Percentiles rank a stretch among this genome's conserved stretches.
Evolutionary conservation across 2,888 invertebrate species (phyloP).

Genomic region (Dyspetes luteomarginatus): DNA sequence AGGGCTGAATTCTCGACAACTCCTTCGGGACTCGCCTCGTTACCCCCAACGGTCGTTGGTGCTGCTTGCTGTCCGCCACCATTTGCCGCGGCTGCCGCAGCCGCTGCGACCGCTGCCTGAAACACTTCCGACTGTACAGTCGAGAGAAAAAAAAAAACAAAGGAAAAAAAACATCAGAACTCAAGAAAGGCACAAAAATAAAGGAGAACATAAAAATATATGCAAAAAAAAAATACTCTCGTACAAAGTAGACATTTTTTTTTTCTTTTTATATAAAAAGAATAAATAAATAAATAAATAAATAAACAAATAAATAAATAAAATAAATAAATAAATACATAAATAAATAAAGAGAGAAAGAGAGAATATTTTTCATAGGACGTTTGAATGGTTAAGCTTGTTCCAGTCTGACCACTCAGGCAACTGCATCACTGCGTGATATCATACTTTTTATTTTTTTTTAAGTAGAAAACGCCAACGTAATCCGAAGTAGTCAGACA

Average conservation of each 20-base stretch:
- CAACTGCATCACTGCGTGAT: conserved; percentile 4
- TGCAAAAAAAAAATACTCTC: conserved; percentile 7
- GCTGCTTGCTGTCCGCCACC: conserved; percentile 82
- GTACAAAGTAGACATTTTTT: neutral
- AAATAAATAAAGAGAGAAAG: neutral
- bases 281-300: neutral
- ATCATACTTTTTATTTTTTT: neutral
- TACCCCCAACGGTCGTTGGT: conserved; percentile 77
- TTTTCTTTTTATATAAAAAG: no score
- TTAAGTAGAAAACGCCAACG: conserved; percentile 45
- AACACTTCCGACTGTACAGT: conserved; percentile 85
- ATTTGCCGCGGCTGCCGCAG: conserved; percentile 83
- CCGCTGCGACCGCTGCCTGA: conserved; percentile 84
- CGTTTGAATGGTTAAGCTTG: neutral
- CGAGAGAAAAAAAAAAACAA: conserved; percentile 40
- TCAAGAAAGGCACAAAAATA: conserved; percentile 18
- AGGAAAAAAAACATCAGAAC: conserved; percentile 19
- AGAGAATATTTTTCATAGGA: neutral
- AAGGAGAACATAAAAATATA: conserved; percentile 10
- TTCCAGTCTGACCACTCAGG: conserved; percentile 27
- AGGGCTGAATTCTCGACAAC: conserved; percentile 84
- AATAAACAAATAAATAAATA: neutral
- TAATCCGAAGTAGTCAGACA: conserved; percentile 31
- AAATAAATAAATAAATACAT: neutral
- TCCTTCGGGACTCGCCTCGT: conserved; percentile 78